Conservation (phyloP, 2,113 vertebrate species). For the Chitala chitala region DNA sequence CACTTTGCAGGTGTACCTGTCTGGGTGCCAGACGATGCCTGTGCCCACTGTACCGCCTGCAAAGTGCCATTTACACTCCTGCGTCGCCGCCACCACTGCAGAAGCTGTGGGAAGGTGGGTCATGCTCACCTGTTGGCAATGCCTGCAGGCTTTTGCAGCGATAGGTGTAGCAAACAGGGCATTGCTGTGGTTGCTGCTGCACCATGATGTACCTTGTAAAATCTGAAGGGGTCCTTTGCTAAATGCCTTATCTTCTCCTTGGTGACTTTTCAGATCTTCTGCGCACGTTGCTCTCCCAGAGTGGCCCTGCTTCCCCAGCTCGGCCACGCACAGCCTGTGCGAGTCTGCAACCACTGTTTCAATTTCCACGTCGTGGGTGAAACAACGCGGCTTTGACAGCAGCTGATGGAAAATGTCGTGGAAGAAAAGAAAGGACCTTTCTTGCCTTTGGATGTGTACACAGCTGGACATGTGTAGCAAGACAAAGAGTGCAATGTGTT, state of each 20-base stretch:
- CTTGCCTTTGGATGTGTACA: background rate
- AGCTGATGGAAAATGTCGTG: background rate
- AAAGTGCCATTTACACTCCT: constrained; percentile 51
- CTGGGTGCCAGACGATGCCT: constrained; percentile 53
- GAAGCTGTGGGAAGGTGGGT: constrained; percentile 62
- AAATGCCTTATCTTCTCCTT: background rate
- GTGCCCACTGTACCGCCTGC: constrained; percentile 49
- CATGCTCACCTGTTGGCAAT: background rate
- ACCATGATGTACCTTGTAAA: background rate
- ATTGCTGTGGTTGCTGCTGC: too few relatives aligned
- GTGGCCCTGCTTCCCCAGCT: constrained; percentile 41
- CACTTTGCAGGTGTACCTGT: constrained; percentile 36
- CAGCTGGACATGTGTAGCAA: background rate
- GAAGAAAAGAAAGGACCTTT: constrained; percentile 1
- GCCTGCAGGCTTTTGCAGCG: too few relatives aligned
- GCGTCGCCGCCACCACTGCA: constrained; percentile 62
- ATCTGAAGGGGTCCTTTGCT: background rate
- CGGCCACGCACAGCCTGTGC: constrained; percentile 44
- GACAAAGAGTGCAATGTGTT: background rate
- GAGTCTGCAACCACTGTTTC: constrained; percentile 62
- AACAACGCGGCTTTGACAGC: constrained; percentile 20
- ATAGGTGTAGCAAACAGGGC: too few relatives aligned
- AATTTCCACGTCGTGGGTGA: constrained; percentile 37
- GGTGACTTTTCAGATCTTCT: constrained; percentile 58
- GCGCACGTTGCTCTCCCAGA: constrained; percentile 54